Evolutionary conservation across 2,113 vertebrate genomes (phyloP), one percentile per base, ranked within the genome.

Genomic region (Ia io): DNA sequence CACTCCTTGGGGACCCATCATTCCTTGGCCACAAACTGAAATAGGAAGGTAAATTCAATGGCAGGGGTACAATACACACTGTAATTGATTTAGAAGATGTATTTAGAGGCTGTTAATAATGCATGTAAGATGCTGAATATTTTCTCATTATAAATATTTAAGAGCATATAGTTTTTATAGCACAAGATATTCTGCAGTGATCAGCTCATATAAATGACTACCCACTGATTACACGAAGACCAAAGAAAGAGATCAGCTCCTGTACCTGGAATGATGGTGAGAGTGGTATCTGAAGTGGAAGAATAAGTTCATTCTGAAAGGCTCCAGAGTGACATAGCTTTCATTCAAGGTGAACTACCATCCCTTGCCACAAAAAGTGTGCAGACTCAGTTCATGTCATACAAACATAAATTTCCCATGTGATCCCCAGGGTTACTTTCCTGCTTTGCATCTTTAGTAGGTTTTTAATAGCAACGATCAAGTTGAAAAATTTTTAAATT

Each of bases 111-210:
- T 35, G 49, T 97, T 97, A 97, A 97, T 97, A 97, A 96, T 96
- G 79, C 95, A 97, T 95, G 70, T 53, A 91, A 94, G 78, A 96
- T 95, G 88, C 96, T 92, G 95, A 96, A 91, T 96, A 97, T 95
- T 89, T 91, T 51, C 91, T 86, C 61, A 82, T 96, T 94, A 96
- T 97, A 97, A 96, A 97, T 97, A 97, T 97, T 97, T 97, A 96
- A 97, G 91, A 79, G 69, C 70, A 67, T 51, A 61, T 56, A 44
- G 83, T 85, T 97, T 97, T 96, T 97, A 97, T 95, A 95, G 94
- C 83, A 86, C 63, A 79, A 88, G 77, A 90, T 86, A 91, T 71
- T 73, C 88, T 16, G 77, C 23, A 53, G 88, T 56, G 70, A 91
- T 93, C 78, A 82, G 78, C 47, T 80, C 3, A 1, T 85, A 70